These are phyloP conservation scores for Nymphicus hollandicus DNA, from an alignment of 2,113 vertebrate genomes.

Conservation along the genomic window DNA sequence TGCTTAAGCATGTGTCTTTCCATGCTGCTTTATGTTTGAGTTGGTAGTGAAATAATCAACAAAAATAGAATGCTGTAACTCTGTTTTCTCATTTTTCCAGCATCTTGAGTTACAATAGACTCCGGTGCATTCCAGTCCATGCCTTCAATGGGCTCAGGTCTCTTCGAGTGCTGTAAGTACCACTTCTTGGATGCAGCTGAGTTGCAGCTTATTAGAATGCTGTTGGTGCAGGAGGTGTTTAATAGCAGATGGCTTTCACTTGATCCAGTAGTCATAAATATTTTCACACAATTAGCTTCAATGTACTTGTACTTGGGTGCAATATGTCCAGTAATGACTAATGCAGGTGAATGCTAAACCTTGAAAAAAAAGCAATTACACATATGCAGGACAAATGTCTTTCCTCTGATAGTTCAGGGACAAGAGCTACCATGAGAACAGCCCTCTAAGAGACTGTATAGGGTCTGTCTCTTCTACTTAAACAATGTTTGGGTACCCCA, in stretches of 20 bases:
- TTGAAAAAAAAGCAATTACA: not conserved
- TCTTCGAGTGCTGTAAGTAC: constrained; percentile 92
- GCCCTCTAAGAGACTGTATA: not conserved
- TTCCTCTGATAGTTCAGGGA: not conserved
- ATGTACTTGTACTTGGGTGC: not conserved
- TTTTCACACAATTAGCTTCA: not conserved
- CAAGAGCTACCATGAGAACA: not conserved
- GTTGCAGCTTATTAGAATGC: not conserved
- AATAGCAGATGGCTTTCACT: not conserved
- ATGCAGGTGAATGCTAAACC: constrained; percentile 14
- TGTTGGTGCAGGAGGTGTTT: not conserved
- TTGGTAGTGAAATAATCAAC: not conserved
- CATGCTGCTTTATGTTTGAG: not conserved
- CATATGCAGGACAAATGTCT: not conserved
- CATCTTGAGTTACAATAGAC: constrained; percentile 95
- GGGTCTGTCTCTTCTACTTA: not conserved
- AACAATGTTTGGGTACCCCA: not conserved
- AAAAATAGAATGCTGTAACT: not conserved
- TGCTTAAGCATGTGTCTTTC: not conserved
- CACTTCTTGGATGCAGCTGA: not conserved
- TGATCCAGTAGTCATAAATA: not conserved
- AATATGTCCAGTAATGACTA: not conserved
- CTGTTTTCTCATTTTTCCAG: constrained; percentile 55
- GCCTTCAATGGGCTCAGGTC: constrained; percentile 90
- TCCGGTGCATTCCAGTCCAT: constrained; percentile 89